Conservation (phyloP, 2,113 vertebrate species). For the Syngnathus floridae region DNA sequence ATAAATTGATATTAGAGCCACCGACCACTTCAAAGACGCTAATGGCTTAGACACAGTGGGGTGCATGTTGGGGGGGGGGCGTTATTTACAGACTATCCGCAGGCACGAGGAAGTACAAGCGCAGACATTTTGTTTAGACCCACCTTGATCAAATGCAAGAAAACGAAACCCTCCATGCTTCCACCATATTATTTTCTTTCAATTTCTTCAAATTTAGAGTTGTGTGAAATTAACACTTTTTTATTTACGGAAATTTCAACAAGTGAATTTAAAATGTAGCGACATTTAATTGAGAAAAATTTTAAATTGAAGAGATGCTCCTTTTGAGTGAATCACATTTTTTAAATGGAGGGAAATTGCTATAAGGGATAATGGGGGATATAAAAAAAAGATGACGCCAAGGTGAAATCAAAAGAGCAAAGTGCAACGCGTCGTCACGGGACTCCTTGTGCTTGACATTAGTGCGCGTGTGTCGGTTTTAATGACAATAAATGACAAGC, state of each 20-base stretch:
- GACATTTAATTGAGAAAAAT: neutral
- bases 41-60: conserved; percentile 63
- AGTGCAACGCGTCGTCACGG: conserved; percentile 23
- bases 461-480: conserved; percentile 41
- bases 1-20: conserved; percentile 75
- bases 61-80: conserved; percentile 46
- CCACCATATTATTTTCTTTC: neutral
- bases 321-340: neutral
- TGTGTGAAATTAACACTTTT: no score
- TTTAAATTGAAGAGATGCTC: neutral
- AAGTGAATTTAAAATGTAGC: neutral
- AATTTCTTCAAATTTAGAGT: no score
- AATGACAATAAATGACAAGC: conserved; percentile 46
- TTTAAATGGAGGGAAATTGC: neutral
- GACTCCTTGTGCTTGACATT: conserved; percentile 18
- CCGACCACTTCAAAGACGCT: conserved; percentile 67
- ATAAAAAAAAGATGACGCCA: neutral
- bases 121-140: neutral
- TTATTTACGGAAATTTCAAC: no score
- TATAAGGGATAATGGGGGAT: neutral
- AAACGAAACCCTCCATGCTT: neutral
- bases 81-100: neutral
- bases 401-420: conserved; percentile 22
- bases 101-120: neutral
- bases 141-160: neutral